A percentile compares a stretch with the other conserved stretches of the same genome.
These are phyloP conservation scores for Erpornis zantholeuca DNA, from an alignment of 2,113 vertebrate genomes.

Conservation along the genomic window DNA sequence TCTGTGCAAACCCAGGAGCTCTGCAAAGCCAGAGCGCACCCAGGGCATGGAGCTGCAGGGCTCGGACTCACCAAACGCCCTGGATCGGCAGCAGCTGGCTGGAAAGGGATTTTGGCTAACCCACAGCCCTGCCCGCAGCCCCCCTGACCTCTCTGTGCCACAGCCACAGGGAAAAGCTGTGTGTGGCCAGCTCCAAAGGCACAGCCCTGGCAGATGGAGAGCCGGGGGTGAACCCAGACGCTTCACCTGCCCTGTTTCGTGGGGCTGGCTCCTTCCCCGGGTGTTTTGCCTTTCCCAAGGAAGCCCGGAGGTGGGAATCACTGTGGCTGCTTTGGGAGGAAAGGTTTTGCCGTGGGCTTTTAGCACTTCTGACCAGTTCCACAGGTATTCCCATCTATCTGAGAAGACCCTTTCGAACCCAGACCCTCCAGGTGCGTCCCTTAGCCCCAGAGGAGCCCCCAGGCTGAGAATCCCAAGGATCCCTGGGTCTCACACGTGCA, in stretches of 20 bases:
- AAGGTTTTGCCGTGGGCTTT: accelerated
- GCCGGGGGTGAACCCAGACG: accelerated
- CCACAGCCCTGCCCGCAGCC: background rate
- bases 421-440: background rate
- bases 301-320: accelerated
- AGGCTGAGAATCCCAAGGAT: accelerated
- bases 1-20: background rate
- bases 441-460: background rate
- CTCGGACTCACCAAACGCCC: accelerated
- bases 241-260: accelerated
- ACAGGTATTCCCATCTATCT: background rate
- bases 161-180: accelerated
- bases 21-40: accelerated
- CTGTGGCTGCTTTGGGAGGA: background rate
- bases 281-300: background rate
- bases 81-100: accelerated
- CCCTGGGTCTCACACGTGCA: accelerated
- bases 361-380: background rate
- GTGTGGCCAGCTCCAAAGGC: background rate
- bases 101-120: background rate
- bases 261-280: accelerated
- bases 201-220: background rate
- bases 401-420: accelerated
- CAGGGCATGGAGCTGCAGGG: accelerated
- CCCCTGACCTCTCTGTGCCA: background rate